These are phyloP conservation scores for Myrmophylax atrothorax DNA, from an alignment of 2,113 vertebrate species.

Conservation along the genomic window DNA sequence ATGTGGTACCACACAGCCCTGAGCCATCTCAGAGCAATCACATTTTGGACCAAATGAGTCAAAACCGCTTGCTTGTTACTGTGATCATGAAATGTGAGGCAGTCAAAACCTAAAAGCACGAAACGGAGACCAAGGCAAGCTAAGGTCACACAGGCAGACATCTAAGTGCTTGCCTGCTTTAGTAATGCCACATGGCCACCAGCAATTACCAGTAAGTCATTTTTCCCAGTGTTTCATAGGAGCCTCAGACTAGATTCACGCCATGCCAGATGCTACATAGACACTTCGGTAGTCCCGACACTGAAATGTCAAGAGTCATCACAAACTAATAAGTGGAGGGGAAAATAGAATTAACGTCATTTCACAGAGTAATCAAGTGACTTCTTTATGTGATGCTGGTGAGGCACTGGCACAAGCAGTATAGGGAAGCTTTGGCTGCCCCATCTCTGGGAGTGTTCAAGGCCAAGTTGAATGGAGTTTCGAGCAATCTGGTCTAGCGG, in stretches of 20 bases:
- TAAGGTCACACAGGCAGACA: neutral
- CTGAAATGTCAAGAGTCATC: neutral
- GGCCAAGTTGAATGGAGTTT: rapidly evolving
- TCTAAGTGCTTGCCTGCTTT: neutral
- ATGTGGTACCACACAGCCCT: neutral
- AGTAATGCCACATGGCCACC: neutral
- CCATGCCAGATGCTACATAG: neutral
- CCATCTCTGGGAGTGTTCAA: neutral
- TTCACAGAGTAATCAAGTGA: neutral
- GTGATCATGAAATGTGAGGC: neutral
- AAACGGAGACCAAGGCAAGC: neutral
- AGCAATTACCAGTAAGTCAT: neutral
- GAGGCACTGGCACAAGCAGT: neutral
- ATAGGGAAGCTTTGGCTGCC: neutral
- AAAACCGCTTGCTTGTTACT: neutral
- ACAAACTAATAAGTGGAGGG: neutral
- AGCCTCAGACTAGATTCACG: neutral
- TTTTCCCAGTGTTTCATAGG: neutral
- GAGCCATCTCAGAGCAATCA: neutral
- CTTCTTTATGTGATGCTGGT: neutral
- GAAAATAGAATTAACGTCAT: neutral
- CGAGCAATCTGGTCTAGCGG: rapidly evolving
- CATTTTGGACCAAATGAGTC: neutral
- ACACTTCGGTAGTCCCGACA: neutral
- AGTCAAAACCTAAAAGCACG: neutral